Evolutionary conservation across 2,888 invertebrate species (phyloP).

Genomic region (Agrotis ipsilon): DNA sequence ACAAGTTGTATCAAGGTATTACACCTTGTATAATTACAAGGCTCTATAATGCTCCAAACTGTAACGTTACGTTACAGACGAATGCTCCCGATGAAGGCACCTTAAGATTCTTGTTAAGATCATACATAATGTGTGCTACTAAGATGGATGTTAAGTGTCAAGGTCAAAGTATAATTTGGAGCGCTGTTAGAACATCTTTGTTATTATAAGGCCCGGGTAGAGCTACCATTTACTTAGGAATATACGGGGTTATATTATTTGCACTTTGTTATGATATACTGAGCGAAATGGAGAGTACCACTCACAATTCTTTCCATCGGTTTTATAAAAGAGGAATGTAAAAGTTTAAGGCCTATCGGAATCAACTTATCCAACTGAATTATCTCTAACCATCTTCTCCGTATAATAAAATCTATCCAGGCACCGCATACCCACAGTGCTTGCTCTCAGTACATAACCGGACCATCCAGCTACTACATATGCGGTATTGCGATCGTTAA

Average conservation of each 20-base stretch:
- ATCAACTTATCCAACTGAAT: not conserved
- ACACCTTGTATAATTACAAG: too few relatives aligned
- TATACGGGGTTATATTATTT: not conserved
- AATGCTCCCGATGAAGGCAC: too few relatives aligned
- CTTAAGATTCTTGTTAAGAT: not conserved
- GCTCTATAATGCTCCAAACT: too few relatives aligned
- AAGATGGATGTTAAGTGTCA: not conserved
- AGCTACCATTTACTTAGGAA: not conserved
- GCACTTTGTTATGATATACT: not conserved
- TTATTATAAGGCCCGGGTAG: not conserved
- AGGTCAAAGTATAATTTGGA: not conserved
- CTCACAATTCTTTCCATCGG: too few relatives aligned
- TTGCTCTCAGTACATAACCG: conserved; percentile 42
- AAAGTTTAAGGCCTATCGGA: not conserved
- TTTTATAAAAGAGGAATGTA: not conserved
- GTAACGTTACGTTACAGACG: too few relatives aligned
- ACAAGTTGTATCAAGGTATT: too few relatives aligned
- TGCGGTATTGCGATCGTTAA: conserved; percentile 57
- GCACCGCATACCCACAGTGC: conserved; percentile 20
- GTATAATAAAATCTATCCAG: conserved; percentile 48
- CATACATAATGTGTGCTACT: not conserved
- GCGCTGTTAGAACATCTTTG: not conserved
- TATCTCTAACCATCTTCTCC: conserved; percentile 17
- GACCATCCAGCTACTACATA: conserved; percentile 45
- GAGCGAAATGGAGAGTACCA: too few relatives aligned